phyloP scores from a whole-genome alignment of 2,888 invertebrate species.

The Apotomis betuletana region DNA sequence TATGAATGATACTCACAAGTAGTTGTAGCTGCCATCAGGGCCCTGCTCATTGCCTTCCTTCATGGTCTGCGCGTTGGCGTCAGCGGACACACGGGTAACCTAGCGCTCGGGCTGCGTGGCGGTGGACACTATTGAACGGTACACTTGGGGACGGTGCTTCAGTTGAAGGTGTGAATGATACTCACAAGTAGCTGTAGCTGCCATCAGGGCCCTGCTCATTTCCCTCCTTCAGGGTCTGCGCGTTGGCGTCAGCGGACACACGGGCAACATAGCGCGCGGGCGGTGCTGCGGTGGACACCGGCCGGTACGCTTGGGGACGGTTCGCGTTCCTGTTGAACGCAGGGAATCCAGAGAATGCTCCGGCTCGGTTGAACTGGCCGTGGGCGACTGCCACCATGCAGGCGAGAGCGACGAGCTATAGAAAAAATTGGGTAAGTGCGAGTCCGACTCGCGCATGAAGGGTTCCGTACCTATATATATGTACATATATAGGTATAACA shows the following conservation, averaged over 20 bases:
- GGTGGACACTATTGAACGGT: slow-evolving; percentile 7
- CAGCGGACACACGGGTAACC: slow-evolving; percentile 44
- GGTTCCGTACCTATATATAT: too few species aligned
- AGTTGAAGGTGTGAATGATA: slow-evolving; percentile 41
- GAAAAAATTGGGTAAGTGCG: too few species aligned
- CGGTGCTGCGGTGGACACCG: slow-evolving; percentile 15
- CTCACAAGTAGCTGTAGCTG: slow-evolving; percentile 81
- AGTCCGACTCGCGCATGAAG: too few species aligned
- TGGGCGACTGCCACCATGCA: slow-evolving; percentile 34
- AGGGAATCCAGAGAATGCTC: slow-evolving; percentile 38
- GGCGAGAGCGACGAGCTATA: slow-evolving; percentile 39
- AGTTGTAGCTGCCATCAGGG: slow-evolving; percentile 81
- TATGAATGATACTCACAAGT: slow-evolving; percentile 69
- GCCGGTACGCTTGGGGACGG: slow-evolving; percentile 25
- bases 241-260: slow-evolving; percentile 52
- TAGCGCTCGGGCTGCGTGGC: slow-evolving; percentile 13
- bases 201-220: slow-evolving; percentile 81
- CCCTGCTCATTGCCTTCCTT: slow-evolving; percentile 72
- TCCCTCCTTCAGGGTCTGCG: slow-evolving; percentile 65
- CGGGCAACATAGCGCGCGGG: slow-evolving; percentile 44
- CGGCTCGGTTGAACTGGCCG: slow-evolving; percentile 34
- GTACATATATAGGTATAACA: too few species aligned
- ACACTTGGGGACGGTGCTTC: slow-evolving; percentile 15
- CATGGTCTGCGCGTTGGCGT: slow-evolving; percentile 62
- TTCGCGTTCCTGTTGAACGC: slow-evolving; percentile 16